Conservation (phyloP, 2,113 vertebrate species). For the Pitta sordida region DNA sequence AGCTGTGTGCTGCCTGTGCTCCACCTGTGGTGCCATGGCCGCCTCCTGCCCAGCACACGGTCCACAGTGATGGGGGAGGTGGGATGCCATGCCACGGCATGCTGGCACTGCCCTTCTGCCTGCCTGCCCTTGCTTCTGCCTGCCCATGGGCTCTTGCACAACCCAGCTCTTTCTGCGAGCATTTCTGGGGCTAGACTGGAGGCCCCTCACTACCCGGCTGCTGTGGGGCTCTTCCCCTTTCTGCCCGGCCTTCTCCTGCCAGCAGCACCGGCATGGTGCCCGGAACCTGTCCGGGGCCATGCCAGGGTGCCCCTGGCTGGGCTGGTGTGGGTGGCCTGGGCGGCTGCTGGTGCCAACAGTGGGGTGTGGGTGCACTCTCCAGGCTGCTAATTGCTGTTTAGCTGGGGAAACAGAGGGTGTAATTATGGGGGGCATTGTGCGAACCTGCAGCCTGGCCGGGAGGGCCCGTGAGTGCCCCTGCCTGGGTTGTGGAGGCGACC, state of each 20-base stretch:
- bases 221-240: neutral
- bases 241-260: neutral
- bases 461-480: neutral
- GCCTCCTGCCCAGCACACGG: neutral
- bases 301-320: neutral
- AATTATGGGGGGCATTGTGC: neutral
- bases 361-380: neutral
- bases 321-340: slow-evolving; percentile 31
- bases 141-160: neutral
- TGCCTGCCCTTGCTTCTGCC: neutral
- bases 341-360: neutral
- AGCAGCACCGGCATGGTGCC: rapidly evolving
- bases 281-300: neutral
- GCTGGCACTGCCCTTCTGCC: neutral
- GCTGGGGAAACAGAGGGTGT: slow-evolving; percentile 20
- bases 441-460: neutral
- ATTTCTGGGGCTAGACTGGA: neutral
- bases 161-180: neutral
- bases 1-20: rapidly evolving
- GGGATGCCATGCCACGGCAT: neutral
- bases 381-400: slow-evolving; percentile 42
- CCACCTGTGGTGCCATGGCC: rapidly evolving
- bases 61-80: neutral
- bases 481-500: neutral
- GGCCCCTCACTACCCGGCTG: neutral